A percentile compares a stretch with the other conserved stretches of the same genome.
These are phyloP conservation scores for Mylabris sibirica DNA, from an alignment of 2,888 invertebrate genomes.

Conservation along the genomic window DNA sequence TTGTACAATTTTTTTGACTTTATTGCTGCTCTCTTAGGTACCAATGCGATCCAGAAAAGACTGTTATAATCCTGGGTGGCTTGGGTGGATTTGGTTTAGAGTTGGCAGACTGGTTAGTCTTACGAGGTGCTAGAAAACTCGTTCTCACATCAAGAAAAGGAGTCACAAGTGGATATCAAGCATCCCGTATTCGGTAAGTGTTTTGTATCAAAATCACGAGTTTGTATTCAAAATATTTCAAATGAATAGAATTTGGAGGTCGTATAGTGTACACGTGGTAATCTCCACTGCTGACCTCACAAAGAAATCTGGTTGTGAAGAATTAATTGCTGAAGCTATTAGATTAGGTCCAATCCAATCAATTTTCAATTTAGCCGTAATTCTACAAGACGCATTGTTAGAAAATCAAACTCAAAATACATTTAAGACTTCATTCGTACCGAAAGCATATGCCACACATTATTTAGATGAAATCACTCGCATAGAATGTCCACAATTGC, in stretches of 20 bases:
- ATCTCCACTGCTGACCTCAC: slow-evolving; percentile 72
- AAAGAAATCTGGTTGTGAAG: slow-evolving; percentile 72
- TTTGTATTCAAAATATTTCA: no score
- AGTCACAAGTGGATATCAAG: slow-evolving; percentile 90
- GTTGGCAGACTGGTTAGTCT: slow-evolving; percentile 87
- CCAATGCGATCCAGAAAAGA: slow-evolving; percentile 61
- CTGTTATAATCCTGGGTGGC: slow-evolving; percentile 82
- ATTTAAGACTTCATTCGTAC: slow-evolving; percentile 73
- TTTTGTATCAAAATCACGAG: no score
- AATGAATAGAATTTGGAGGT: slow-evolving; percentile 73
- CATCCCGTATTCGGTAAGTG: slow-evolving; percentile 40
- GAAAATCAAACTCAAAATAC: slow-evolving; percentile 83
- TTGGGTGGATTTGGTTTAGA: slow-evolving; percentile 97
- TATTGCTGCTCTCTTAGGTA: background rate
- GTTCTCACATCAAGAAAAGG: slow-evolving; percentile 91
- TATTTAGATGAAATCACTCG: slow-evolving; percentile 73
- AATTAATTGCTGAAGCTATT: slow-evolving; percentile 69
- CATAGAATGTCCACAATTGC: slow-evolving; percentile 82
- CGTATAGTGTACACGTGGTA: slow-evolving; percentile 76
- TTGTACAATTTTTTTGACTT: no score
- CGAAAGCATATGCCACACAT: slow-evolving; percentile 83
- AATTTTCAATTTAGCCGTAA: slow-evolving; percentile 95
- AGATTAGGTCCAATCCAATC: slow-evolving; percentile 78
- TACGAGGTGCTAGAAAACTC: slow-evolving; percentile 84
- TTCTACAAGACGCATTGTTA: slow-evolving; percentile 85